phyloP scores from a whole-genome alignment of 2,113 vertebrate genomes.

The Sciurus niger region DNA sequence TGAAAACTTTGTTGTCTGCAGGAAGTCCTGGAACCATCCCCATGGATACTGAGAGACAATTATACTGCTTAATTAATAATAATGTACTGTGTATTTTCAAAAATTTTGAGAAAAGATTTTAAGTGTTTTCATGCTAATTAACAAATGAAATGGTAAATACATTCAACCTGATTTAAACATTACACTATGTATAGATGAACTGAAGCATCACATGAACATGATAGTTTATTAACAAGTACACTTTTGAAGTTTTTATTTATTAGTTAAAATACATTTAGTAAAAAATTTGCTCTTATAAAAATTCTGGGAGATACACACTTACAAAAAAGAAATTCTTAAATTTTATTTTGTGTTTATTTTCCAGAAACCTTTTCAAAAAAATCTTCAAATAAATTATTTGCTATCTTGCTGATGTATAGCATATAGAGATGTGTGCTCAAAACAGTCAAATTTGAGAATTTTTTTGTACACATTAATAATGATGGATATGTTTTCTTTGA shows the following conservation, averaged over 20 bases:
- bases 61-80: background rate
- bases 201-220: background rate
- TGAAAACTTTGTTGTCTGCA: background rate
- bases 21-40: background rate
- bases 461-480: slow-evolving; percentile 11
- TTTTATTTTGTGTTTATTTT: slow-evolving; percentile 43
- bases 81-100: background rate
- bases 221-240: background rate
- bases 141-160: background rate
- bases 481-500: background rate
- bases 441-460: slow-evolving; percentile 23
- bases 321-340: background rate
- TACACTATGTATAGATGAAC: background rate
- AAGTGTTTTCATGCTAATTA: background rate
- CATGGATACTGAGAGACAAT: background rate
- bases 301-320: background rate
- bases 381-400: slow-evolving; percentile 7
- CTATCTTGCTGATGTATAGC: background rate
- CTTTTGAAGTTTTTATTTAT: background rate
- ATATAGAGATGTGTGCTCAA: background rate
- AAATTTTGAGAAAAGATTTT: background rate
- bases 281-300: background rate
- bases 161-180: background rate
- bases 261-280: background rate
- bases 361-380: background rate